Evolutionary conservation across 2,113 vertebrate genomes (phyloP).

Genomic region (Sinocyclocheilus grahami): DNA sequence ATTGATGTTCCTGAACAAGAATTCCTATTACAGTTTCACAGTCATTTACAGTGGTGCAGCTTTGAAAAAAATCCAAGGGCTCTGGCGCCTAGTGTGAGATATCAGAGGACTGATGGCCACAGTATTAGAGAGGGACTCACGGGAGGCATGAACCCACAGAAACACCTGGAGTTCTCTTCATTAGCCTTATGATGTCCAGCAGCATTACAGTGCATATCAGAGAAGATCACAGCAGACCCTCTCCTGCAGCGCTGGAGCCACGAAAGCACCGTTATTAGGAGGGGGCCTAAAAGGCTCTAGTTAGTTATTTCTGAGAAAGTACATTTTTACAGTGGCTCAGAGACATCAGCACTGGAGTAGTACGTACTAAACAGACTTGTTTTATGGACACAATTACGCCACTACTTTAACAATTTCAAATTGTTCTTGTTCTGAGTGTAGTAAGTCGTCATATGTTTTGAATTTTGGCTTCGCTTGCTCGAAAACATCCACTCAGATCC

Average conservation of each 20-base stretch:
- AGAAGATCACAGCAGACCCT: slow-evolving; percentile 49
- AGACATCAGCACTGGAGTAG: neutral
- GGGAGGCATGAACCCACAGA: neutral
- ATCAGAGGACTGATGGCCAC: slow-evolving; percentile 11
- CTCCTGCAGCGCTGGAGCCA: slow-evolving; percentile 19
- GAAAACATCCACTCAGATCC: neutral
- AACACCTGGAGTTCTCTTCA: slow-evolving; percentile 41
- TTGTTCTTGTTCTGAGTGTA: neutral
- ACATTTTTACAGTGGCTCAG: neutral
- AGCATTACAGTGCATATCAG: slow-evolving; percentile 45
- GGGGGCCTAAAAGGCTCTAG: slow-evolving; percentile 18
- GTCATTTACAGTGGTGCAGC: neutral
- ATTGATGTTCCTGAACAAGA: neutral
- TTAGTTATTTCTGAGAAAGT: slow-evolving; percentile 16
- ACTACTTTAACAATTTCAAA: slow-evolving; percentile 7
- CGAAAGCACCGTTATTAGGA: slow-evolving; percentile 47
- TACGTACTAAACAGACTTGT: neutral
- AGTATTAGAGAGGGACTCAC: neutral
- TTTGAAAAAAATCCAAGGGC: neutral
- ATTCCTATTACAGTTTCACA: neutral
- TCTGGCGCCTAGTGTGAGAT: slow-evolving; percentile 13
- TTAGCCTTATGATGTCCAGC: slow-evolving; percentile 44
- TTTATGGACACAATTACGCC: neutral
- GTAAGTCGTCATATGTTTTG: neutral
- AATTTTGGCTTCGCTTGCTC: neutral